Evolutionary conservation across 2,113 vertebrate genomes (phyloP), one percentile per base, ranked within the genome.

Genomic region (Psettodes erumei): DNA sequence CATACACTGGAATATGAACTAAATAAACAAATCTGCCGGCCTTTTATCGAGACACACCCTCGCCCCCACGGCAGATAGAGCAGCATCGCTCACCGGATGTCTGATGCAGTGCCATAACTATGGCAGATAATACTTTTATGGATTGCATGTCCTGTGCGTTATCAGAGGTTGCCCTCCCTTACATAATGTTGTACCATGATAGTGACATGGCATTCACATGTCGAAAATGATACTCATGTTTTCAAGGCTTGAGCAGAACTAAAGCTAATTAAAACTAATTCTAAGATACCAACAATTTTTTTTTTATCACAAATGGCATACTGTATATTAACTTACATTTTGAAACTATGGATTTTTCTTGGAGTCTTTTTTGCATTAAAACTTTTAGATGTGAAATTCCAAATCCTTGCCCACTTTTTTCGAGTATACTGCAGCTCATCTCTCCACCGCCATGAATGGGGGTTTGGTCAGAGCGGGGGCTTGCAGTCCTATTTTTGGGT

Each of bases 401-500:
- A 62, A 27, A 35, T 5, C 25, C n/a, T 12, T 27, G 27, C 38
- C 2, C 37, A 27, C 7, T 50, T 59, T 19, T 30, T 40, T 2
- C 16, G 23, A 35, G 28, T 32, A 8, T 64, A 32, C 42, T 23
- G 1, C 23, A 48, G 64, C 43, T 32, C 40, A 35, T 8, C 51
- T 76, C 23, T 67, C 35, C 71, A 19, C 42, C 23, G 13, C 40
- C 47, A 43, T 64, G 67, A 51, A 56, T 9, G 7, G 64, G 56
- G 30, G 43, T 54, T 70, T 51, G 25, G 23, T 28, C 28, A 45
- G n/a, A n/a, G 27, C 38, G 19, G 48, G 53, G 32, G 56, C 25
- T 58, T 11, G 6, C 56, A 16, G 12, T 64, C 28, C 79, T 92
- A 91, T 91, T 88, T 82, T 81, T 88, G 90, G 75, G 51, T 51